phyloP scores from a whole-genome alignment of 2,797 vertebrate genomes.

The Typhlichthys eigenmanni region DNA sequence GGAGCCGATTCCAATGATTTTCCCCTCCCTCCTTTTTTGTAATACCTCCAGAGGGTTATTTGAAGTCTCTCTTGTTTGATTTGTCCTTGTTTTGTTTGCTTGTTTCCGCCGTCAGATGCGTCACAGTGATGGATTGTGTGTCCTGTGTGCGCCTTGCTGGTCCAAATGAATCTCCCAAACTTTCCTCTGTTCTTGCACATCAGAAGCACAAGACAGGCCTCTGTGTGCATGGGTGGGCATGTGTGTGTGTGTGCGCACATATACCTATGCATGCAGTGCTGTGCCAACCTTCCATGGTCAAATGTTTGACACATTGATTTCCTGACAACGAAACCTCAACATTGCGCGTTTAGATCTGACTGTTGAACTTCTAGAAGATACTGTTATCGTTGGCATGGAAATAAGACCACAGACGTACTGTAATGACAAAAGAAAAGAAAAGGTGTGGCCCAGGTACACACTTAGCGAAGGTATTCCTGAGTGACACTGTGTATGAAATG shows the following conservation, averaged over 20 bases:
- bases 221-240: background rate
- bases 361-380: slow-evolving; percentile 36
- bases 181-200: slow-evolving; percentile 22
- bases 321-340: slow-evolving; percentile 32
- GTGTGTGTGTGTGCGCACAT: background rate
- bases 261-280: background rate
- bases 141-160: slow-evolving; percentile 32
- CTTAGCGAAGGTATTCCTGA: slow-evolving; percentile 21
- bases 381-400: slow-evolving; percentile 34
- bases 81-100: slow-evolving; percentile 46
- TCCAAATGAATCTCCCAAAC: slow-evolving; percentile 30
- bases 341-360: slow-evolving; percentile 28
- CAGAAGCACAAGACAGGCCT: slow-evolving; percentile 19
- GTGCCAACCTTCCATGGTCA: no score
- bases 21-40: slow-evolving; percentile 26
- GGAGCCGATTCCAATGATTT: slow-evolving; percentile 42
- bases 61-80: slow-evolving; percentile 52
- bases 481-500: slow-evolving; percentile 2
- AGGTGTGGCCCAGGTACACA: slow-evolving; percentile 22
- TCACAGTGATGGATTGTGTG: slow-evolving; percentile 22
- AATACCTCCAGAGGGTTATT: slow-evolving; percentile 44
- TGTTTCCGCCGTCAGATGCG: slow-evolving; percentile 39
- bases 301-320: slow-evolving; percentile 46
- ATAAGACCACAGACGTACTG: slow-evolving; percentile 34
- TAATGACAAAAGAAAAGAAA: slow-evolving; percentile 28